Evolutionary conservation across 1,140 invertebrate genomes (phyloP).

Genomic region (Mamestra configurata): DNA sequence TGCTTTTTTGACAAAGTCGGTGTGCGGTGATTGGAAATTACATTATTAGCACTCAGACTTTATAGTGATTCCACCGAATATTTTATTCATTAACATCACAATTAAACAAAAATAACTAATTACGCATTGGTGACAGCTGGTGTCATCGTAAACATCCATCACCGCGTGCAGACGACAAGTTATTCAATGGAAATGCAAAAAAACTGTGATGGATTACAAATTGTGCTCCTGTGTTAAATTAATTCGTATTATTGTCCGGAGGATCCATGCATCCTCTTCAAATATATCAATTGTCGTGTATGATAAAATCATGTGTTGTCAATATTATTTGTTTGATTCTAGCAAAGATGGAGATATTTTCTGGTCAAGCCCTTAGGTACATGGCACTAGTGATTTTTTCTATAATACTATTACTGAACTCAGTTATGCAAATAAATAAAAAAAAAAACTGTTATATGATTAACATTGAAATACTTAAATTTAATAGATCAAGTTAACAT

Average conservation of each 20-base stretch:
- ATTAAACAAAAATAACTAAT: slow-evolving; percentile 17
- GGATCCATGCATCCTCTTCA: not conserved
- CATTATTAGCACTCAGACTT: no score
- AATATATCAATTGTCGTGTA: not conserved
- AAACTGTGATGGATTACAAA: slow-evolving; percentile 33
- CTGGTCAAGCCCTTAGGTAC: no score
- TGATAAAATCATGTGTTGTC: no score
- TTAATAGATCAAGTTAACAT: no score
- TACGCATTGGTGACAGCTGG: not conserved
- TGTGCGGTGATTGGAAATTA: not conserved
- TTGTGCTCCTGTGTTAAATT: slow-evolving; percentile 28
- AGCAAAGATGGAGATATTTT: no score
- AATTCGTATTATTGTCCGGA: slow-evolving; percentile 5
- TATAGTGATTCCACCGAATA: not conserved
- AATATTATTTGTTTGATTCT: no score
- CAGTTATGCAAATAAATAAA: no score
- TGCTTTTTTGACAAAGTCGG: no score
- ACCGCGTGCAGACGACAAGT: not conserved
- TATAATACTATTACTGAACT: no score
- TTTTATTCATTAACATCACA: not conserved
- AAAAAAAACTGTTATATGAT: no score
- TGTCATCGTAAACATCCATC: slow-evolving; percentile 12
- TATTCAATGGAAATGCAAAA: slow-evolving; percentile 20
- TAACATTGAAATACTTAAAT: no score
- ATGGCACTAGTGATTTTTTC: no score